phyloP scores from a whole-genome alignment of 1,140 invertebrate genomes.

The Venturia canescens region DNA sequence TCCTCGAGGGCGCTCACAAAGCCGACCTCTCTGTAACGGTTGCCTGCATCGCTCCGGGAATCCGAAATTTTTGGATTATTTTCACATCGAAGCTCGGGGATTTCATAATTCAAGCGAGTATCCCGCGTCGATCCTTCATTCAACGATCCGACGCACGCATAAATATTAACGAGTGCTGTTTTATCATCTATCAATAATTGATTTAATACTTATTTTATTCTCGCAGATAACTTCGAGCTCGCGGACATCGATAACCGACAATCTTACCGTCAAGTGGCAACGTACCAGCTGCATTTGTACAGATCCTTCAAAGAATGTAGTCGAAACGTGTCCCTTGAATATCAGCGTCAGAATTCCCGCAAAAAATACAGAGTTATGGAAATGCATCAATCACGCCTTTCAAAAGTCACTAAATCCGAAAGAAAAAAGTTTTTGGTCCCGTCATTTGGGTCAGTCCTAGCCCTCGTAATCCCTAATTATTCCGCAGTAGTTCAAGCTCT shows the following conservation, averaged over 20 bases:
- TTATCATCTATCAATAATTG: too few species aligned
- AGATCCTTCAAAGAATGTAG: neutral
- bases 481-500: too few species aligned
- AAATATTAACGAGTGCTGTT: too few species aligned
- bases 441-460: conserved; percentile 53
- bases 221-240: conserved; percentile 57
- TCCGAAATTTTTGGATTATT: conserved; percentile 56
- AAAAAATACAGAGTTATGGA: conserved; percentile 54
- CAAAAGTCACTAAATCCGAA: conserved; percentile 52
- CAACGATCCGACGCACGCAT: too few species aligned
- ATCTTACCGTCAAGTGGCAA: conserved; percentile 46
- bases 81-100: conserved; percentile 58
- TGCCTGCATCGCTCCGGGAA: conserved; percentile 50
- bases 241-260: conserved; percentile 48
- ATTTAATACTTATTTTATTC: conserved; percentile 8
- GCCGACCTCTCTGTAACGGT: conserved; percentile 52
- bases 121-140: neutral
- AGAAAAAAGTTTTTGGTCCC: conserved; percentile 58
- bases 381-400: conserved; percentile 56
- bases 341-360: conserved; percentile 53
- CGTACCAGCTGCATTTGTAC: conserved; percentile 53
- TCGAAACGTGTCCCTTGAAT: conserved; percentile 48
- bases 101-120: conserved; percentile 59
- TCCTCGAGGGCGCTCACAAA: conserved; percentile 30
- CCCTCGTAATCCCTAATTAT: too few species aligned